Conservation (phyloP, 2,113 vertebrate genomes). For the Psephotus haematonotus region DNA sequence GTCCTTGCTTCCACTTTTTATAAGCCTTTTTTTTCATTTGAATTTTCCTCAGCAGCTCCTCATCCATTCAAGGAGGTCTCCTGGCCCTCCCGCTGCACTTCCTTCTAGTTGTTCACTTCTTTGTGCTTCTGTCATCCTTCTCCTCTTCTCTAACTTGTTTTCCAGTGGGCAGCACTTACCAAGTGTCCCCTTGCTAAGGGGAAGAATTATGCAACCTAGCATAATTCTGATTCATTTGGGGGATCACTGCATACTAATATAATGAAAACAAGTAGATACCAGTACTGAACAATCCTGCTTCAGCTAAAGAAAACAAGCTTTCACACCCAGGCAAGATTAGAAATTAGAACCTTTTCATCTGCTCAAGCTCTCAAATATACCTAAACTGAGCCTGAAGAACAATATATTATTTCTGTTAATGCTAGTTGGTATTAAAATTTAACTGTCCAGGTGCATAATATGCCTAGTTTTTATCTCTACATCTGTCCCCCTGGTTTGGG, state of each 20-base stretch:
- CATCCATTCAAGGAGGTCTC: no score
- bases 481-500: neutral
- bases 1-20: no score
- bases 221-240: rapidly evolving
- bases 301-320: neutral
- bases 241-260: neutral
- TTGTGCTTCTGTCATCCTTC: neutral
- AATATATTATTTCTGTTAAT: neutral
- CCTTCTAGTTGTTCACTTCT: neutral
- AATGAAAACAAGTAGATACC: neutral
- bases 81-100: no score
- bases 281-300: neutral
- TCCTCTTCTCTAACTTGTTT: neutral
- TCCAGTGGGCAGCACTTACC: neutral
- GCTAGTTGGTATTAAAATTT: neutral
- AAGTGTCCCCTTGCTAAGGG: neutral
- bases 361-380: neutral
- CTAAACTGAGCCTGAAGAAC: neutral
- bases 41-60: no score
- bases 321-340: neutral
- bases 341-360: neutral
- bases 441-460: neutral
- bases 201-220: no score
- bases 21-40: no score
- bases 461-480: neutral